Evolutionary conservation across 1,140 invertebrate species (phyloP), one percentile per base, ranked within the genome.

Genomic region (Apis florea): DNA sequence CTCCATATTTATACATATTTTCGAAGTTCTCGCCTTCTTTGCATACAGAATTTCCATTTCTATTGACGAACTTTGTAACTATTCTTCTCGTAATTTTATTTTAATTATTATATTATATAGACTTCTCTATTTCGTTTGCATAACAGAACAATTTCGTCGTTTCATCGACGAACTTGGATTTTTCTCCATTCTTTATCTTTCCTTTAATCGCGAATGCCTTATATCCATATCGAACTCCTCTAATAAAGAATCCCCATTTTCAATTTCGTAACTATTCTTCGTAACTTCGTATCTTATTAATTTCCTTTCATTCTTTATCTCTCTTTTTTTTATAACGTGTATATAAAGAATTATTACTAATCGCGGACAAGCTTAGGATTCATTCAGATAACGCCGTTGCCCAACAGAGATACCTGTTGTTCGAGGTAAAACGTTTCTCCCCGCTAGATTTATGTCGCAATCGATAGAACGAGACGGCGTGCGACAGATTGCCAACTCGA

Each of bases 381-480:
- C 15, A 40, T 76, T 40, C 3, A 56, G 51, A 76, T 51, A 75
- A 64, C 31, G 15, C 12, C 59, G 47, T 51, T 63, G 19, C 21
- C 11, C 31, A 9, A 58, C 13, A 21, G 24, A n/a, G 47, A 21
- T 53, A 79, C 67, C 76, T 79, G 76, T 69, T n/a, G 66, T n/a
- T 59, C 54, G 3, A 17, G 53, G 12, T 49, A 13, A 19, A 63
- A 56, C 53, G 47, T 21, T 26, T 61, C 51, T 61, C 47, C 67
- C 76, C 26, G 9, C 24, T 12, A 31, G 77, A 79, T 61, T 79
- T 53, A 63, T 79, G 68, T 72, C 17, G 77, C 77, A 79, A 79
- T 54, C 47, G 26, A 61, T 53, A 56, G 56, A 70, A 63, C 56
- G 47, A 71, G 77, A 79, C 68, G 40, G 56, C 68, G 15, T 59